Base-by-base conservation (phyloP, 2,888 invertebrate genomes). In the Agriopis aurantiaria region DNA sequence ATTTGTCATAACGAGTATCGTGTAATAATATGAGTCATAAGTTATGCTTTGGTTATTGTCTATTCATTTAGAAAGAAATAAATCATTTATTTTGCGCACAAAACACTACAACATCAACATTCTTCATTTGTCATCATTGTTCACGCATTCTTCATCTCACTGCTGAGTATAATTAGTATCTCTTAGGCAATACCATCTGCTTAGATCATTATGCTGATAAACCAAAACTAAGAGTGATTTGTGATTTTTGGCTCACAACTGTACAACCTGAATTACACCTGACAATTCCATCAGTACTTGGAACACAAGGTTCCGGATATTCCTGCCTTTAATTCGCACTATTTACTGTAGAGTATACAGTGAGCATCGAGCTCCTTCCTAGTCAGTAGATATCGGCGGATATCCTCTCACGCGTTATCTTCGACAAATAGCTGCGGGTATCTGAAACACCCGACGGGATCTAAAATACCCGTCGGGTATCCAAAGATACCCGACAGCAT, bases 401-500 rank as follows among this genome's bases (percentile, higher is more conserved):
- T 58, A 52, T 68, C 53, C 68, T 12, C 17, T 43, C 51, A 8
- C 53, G 63, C 52, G 33, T 23, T 53, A 68, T 68, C 64, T 57
- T 33, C 62, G 57, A 59, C 59, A 59, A 68, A 64, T 61, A 61
- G 61, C 52, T 23, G 0, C 49, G 52, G 41, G 59, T 52, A 51
- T 60, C 48, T 51, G 51, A 11, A 43, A 43, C 14, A 14, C 8
- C 17, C 60, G 52, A 43, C 51, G 43, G 43, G 17, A 61, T 52
- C 61, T 52, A 53, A 53, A 53, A n/a, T 45, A 45, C 53, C 61
- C 61, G 61, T 49, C 40, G 60, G 49, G 60, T 52, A 61, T 52
- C 60, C 41, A 43, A 51, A 63, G 58, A 61, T 57, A 64, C 48
- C 60, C 40, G 55, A 60, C 41, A 53, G 48, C 57, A 52, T 17